These are phyloP conservation scores for Mystacornis crossleyi DNA, from an alignment of 2,113 vertebrate species.

Conservation along the genomic window DNA sequence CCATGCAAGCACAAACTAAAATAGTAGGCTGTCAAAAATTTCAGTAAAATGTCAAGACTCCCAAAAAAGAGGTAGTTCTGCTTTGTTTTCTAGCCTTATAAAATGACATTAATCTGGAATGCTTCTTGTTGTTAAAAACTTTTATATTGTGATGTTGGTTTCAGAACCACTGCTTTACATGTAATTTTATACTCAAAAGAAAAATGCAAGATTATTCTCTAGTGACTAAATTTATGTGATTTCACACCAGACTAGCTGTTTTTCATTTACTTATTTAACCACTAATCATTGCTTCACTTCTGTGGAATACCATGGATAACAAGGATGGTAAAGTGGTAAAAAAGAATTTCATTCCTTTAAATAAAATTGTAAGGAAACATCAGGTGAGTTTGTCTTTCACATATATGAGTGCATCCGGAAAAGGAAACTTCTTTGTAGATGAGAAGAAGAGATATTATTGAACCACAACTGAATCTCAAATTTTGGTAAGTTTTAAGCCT, in stretches of 20 bases:
- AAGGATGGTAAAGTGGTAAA: not conserved
- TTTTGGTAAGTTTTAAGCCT: not conserved
- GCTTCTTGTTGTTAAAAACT: not conserved
- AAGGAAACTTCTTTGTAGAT: not conserved
- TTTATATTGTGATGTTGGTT: not conserved
- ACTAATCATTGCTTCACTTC: not conserved
- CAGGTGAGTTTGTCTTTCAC: not conserved
- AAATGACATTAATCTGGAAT: not conserved
- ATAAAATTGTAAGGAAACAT: not conserved
- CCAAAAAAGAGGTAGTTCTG: not conserved
- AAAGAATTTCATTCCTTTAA: not conserved
- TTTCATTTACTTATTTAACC: not conserved
- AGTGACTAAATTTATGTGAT: not conserved
- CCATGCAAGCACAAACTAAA: not conserved
- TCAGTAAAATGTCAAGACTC: not conserved
- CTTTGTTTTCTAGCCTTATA: not conserved
- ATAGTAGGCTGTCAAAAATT: accelerated
- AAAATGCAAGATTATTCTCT: not conserved
- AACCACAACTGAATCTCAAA: not conserved
- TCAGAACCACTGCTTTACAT: not conserved
- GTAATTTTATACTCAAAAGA: not conserved
- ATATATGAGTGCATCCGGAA: not conserved
- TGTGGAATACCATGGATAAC: not conserved
- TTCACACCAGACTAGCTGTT: accelerated
- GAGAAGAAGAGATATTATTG: not conserved